Conservation (phyloP, 2,113 vertebrate genomes). For the Actenoides lindsayi region DNA sequence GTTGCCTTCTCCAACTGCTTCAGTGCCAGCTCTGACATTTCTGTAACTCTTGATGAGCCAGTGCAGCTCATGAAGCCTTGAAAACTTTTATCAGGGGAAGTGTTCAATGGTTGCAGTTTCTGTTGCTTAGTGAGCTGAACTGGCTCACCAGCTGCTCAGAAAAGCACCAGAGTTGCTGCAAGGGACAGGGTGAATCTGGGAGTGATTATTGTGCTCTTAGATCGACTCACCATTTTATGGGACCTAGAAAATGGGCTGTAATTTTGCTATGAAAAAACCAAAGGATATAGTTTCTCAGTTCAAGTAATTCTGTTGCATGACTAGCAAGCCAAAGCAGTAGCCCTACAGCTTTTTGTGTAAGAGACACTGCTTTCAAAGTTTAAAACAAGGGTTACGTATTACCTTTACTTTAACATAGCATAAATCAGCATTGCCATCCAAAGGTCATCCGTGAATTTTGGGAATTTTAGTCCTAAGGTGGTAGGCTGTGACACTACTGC, state of each 20-base stretch:
- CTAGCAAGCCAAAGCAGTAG: neutral
- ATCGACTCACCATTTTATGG: neutral
- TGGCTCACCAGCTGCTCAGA: neutral
- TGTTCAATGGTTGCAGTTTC: neutral
- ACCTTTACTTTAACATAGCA: neutral
- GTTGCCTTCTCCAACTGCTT: neutral
- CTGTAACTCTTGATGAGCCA: fast-evolving
- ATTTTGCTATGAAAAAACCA: neutral
- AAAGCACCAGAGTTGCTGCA: neutral
- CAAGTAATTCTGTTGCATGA: neutral
- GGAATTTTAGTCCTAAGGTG: neutral
- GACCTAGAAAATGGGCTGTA: neutral
- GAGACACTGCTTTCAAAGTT: neutral
- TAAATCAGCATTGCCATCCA: neutral
- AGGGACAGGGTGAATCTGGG: neutral
- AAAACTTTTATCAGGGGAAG: neutral
- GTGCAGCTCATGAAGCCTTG: neutral
- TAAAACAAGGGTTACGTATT: neutral
- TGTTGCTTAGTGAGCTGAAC: neutral
- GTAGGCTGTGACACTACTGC: neutral
- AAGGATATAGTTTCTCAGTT: neutral
- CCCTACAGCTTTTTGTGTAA: neutral
- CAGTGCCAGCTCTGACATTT: neutral
- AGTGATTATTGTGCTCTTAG: fast-evolving
- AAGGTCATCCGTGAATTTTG: neutral